Base-by-base conservation (phyloP, 2,797 vertebrate species). In the Graptemys geographica region DNA sequence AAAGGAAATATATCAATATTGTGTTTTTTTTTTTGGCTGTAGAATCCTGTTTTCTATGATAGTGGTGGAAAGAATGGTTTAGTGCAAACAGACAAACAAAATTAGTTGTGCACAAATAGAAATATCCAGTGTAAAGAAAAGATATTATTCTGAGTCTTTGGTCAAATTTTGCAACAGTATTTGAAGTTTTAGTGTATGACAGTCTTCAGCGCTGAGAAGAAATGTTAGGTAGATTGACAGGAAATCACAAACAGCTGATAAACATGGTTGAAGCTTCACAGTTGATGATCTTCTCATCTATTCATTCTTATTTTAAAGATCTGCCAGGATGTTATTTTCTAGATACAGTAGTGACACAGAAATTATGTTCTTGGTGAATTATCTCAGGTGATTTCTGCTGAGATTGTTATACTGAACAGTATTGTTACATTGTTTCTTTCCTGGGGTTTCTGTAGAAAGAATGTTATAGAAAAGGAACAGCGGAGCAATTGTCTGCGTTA, bases 1-100 rank as follows among this genome's bases (percentile, higher is more conserved):
- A 95, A 95, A 51, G 92, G 83, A 96, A 94, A 94, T 96, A 97
- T 94, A 93, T 97, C 90, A 96, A 94, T 97, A 96, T 96, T 93
- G 95, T 94, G 94, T 92, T 80, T 93, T 90, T 93, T 44, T 44
- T 44, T 93, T 80, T 93, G 88, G 97, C 94, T 95, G 92, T 95
- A 95, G 94, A 93, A 93, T 91, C 90, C 87, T 96, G 90, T 93
- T 90, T 79, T 90, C 92, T 79, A 16, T 78, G 76, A 49, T 53
- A 86, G 16, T n/a, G 28, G 44, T 96, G 90, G 47, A 96, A 94
- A 56, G 95, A 88, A 76, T 89, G 89, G 65, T 87, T 78, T 44
- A 79, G 78, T 90, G 79, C 92, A 94, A 93, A 87, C 59, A 84
- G 65, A 41, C 33, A 91, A 86, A 33, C 44, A 93, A 83, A 91